These are phyloP conservation scores for Burhinus oedicnemus DNA, from an alignment of 2,113 vertebrate species.

Conservation along the genomic window DNA sequence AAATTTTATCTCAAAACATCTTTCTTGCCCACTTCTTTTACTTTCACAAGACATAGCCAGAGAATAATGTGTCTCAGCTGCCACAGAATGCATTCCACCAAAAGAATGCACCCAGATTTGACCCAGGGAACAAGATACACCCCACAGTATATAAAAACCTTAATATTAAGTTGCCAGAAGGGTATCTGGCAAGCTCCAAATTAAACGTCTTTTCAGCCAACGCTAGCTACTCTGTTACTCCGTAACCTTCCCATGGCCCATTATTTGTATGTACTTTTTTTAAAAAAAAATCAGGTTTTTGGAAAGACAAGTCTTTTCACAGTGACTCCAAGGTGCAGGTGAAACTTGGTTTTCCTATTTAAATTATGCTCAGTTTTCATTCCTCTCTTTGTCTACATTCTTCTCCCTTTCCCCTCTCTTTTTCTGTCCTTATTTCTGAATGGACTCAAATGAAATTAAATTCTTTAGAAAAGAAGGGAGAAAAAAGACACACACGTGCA, in stretches of 20 bases:
- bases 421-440: neutral
- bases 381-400: neutral
- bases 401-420: neutral
- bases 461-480: conserved; percentile 16
- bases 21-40: neutral
- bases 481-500: neutral
- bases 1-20: conserved; percentile 10
- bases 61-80: neutral
- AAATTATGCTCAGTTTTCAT: neutral
- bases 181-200: conserved; percentile 41
- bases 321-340: neutral
- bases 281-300: neutral
- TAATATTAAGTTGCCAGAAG: conserved; percentile 33
- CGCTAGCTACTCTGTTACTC: conserved; percentile 36
- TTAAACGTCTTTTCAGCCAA: conserved; percentile 2
- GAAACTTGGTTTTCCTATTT: neutral
- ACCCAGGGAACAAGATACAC: conserved; percentile 41
- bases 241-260: neutral
- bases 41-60: neutral
- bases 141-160: neutral
- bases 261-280: neutral
- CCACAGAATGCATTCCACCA: conserved; percentile 1
- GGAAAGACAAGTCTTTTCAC: neutral
- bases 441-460: conserved; percentile 45
- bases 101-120: conserved; percentile 30